Percentiles rank a stretch among this genome's conserved stretches.
Conservation (phyloP, 2,888 invertebrate genomes). For the Pimpla rufipes region DNA sequence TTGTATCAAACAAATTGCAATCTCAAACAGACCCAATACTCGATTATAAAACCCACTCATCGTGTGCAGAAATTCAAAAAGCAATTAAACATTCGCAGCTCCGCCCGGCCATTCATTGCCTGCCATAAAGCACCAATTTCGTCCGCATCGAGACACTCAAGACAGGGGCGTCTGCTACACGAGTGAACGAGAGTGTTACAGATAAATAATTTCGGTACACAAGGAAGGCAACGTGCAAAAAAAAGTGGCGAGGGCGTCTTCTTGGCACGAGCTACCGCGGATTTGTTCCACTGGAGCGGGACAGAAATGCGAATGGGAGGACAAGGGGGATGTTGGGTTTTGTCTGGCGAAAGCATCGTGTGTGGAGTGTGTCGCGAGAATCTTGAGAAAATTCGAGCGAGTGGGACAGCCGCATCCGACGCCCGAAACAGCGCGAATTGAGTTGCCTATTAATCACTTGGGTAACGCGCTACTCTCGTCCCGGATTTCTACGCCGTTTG, state of each 20-base stretch:
- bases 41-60: conserved; percentile 4
- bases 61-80: not conserved
- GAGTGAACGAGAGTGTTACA: conserved; percentile 10
- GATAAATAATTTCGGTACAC: conserved; percentile 39
- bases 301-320: conserved; percentile 35
- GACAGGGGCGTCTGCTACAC: not conserved
- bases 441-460: conserved; percentile 67
- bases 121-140: not conserved
- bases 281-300: conserved; percentile 25
- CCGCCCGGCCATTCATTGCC: not conserved
- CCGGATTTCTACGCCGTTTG: too few relatives aligned
- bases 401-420: conserved; percentile 18
- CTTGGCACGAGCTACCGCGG: conserved; percentile 62
- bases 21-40: not conserved
- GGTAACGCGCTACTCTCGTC: conserved; percentile 15
- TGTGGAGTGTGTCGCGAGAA: conserved; percentile 39
- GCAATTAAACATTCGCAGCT: not conserved
- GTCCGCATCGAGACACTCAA: not conserved
- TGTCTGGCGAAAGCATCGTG: conserved; percentile 56
- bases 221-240: not conserved
- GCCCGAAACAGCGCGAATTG: conserved; percentile 62
- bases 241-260: conserved; percentile 58
- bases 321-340: conserved; percentile 49
- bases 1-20: too few relatives aligned
- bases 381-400: conserved; percentile 53